A percentile compares a stretch with the other conserved stretches of the same genome.
These are phyloP conservation scores for Triplophysa bombifrons DNA, from an alignment of 2,797 vertebrate genomes.

Conservation along the genomic window DNA sequence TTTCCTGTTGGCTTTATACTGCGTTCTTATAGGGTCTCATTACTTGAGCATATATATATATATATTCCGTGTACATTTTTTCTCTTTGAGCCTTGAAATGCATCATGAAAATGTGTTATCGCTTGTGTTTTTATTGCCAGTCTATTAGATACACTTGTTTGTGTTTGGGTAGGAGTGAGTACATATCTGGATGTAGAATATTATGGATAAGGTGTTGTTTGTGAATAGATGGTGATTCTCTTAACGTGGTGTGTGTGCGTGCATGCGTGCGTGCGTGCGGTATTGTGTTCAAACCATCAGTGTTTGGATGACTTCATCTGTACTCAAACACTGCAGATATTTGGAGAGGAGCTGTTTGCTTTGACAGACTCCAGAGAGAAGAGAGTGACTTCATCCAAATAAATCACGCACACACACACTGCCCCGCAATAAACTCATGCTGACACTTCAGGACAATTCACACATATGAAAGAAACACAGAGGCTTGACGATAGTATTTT, in stretches of 20 bases:
- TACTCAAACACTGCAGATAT: constrained; percentile 52
- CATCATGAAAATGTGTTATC: background rate
- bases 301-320: constrained; percentile 49
- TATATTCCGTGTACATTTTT: background rate
- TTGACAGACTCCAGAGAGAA: constrained; percentile 40
- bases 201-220: background rate
- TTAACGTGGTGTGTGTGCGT: background rate
- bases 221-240: background rate
- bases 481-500: background rate
- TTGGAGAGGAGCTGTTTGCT: constrained; percentile 52
- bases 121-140: background rate
- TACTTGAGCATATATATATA: background rate
- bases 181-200: background rate
- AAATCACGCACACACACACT: constrained; percentile 41
- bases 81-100: background rate
- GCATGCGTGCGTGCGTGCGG: background rate
- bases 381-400: constrained; percentile 40
- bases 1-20: background rate
- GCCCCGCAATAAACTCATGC: constrained; percentile 19
- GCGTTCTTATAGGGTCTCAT: background rate
- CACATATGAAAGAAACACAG: background rate
- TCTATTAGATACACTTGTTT: background rate
- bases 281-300: constrained; percentile 30
- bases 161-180: background rate
- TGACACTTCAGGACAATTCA: constrained; percentile 17